These are phyloP conservation scores for Metopolophium dirhodum DNA, from an alignment of 1,140 invertebrate genomes.

Conservation along the genomic window DNA sequence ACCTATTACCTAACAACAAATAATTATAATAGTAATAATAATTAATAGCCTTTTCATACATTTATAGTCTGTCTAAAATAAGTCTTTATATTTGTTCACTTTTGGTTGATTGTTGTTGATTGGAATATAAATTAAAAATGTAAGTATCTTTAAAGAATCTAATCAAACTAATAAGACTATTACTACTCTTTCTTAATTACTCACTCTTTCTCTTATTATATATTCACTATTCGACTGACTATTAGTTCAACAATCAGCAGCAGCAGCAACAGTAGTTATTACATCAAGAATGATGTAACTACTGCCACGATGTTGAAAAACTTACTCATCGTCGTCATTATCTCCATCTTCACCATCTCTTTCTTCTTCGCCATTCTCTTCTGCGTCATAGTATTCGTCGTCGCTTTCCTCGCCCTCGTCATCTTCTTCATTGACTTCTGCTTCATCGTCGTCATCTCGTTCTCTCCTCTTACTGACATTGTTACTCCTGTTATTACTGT, in stretches of 20 bases:
- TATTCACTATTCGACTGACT: neutral
- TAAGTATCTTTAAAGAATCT: neutral
- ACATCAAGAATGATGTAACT: neutral
- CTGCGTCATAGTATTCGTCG: neutral
- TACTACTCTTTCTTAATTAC: neutral
- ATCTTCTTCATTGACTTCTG: neutral
- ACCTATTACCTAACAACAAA: neutral
- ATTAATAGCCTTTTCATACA: neutral
- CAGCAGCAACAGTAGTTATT: neutral
- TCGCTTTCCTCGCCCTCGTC: neutral
- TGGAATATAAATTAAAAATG: neutral
- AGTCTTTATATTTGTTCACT: slow-evolving; percentile 11
- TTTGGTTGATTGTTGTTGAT: slow-evolving; percentile 36
- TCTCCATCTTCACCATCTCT: neutral
- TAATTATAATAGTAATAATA: neutral
- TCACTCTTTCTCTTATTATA: neutral
- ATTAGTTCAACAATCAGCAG: neutral
- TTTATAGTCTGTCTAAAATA: neutral
- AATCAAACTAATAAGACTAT: neutral
- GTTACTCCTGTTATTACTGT: neutral
- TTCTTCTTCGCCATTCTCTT: neutral
- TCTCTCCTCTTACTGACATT: neutral
- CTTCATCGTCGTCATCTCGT: neutral
- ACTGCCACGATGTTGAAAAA: neutral
- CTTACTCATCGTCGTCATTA: neutral